Conservation (phyloP, 2,113 vertebrate species). For the Poicephalus meyeri region DNA sequence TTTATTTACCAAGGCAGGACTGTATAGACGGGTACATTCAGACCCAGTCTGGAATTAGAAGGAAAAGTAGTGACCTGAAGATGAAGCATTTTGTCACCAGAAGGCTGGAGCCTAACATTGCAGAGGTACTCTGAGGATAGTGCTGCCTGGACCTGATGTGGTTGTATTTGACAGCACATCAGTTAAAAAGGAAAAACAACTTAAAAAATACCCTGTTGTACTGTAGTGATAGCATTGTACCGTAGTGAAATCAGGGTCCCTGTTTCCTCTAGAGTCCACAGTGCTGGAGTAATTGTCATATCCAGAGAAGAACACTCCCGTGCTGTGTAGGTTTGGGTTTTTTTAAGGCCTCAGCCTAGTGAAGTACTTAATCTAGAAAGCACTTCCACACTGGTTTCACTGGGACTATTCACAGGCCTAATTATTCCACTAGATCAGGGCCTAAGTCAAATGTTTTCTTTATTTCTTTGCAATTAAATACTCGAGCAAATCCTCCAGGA, state of each 20-base stretch:
- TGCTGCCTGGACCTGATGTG: not conserved
- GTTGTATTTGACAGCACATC: not conserved
- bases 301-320: not conserved
- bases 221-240: not conserved
- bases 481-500: not conserved
- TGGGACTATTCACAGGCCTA: not conserved
- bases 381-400: not conserved
- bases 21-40: fast-evolving
- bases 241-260: not conserved
- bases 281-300: not conserved
- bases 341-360: not conserved
- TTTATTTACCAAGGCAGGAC: not conserved
- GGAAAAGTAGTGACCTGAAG: not conserved
- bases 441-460: constrained; percentile 3
- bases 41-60: not conserved
- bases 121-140: not conserved
- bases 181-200: not conserved
- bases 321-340: not conserved
- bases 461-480: not conserved
- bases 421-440: not conserved
- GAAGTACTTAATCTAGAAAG: not conserved
- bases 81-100: not conserved
- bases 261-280: not conserved
- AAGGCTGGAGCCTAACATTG: not conserved
- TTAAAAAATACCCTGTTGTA: not conserved